Evolutionary conservation across 2,797 vertebrate species (phyloP), one percentile per base, ranked within the genome.

Genomic region (Zalophus californianus): DNA sequence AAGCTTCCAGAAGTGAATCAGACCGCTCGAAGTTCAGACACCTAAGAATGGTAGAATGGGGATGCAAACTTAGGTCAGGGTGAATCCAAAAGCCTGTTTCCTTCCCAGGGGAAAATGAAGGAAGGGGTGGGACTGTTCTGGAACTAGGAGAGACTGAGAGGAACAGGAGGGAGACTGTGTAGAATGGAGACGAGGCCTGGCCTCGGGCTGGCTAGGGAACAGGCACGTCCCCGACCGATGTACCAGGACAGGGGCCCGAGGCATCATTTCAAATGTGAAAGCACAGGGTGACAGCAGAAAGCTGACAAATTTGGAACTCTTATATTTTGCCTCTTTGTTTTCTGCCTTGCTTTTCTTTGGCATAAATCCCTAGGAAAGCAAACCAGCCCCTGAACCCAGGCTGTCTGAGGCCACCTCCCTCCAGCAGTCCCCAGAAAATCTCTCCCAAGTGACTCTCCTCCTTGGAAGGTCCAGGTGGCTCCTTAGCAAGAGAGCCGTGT

Each of bases 391-490:
- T 14, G 15, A 27, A 64, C 29, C 38, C n/a, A 70, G 73, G 18
- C 48, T 1, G 5, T 8, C 73, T 21, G 68, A 50, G 60, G 27
- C 50, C 2, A 1, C 41, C 21, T 82, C 15, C 66, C 21, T 56
- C 38, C 5, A 38, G 60, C 29, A 35, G 2, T 20, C 88, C 66
- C 79, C 29, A 5, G 23, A 38, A 90, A 44, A n/a, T 38, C 16
- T 18, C 21, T n/a, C 41, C 64, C 2, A 20, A 1, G 0, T 0
- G 4, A 0, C 0, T 7, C n/a, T 56, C 70, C 64, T 72, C 48
- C 32, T 14, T 5, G 20, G 84, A 73, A 54, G 38, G 27, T 64
- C 15, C n/a, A 38, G 70, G 72, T 54, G 32, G n/a, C 10, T 87
- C 20, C 52, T 52, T 14, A 56, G 44, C 32, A 89, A 44, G 35